These are phyloP conservation scores for Carduelis carduelis DNA, from an alignment of 2,797 vertebrate genomes.

Conservation along the genomic window DNA sequence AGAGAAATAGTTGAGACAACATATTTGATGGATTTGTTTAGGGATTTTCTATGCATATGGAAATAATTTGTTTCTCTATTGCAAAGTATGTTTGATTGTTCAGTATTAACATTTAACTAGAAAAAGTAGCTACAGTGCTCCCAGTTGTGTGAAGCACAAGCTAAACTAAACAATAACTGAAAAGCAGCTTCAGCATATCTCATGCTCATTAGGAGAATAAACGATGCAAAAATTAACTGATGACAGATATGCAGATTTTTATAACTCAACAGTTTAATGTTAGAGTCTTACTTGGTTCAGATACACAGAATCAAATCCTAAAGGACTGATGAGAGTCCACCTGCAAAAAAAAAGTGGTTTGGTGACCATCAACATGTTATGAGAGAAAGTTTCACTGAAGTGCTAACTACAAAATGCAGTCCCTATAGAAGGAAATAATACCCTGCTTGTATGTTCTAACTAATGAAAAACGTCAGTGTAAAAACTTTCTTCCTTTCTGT, in stretches of 20 bases:
- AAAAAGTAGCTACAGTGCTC: slow-evolving; percentile 63
- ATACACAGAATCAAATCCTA: neutral
- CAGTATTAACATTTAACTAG: slow-evolving; percentile 62
- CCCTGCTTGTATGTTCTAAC: neutral
- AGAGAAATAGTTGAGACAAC: slow-evolving; percentile 54
- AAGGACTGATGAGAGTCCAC: neutral
- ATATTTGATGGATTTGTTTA: slow-evolving; percentile 63
- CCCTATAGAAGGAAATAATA: neutral
- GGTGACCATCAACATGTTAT: neutral
- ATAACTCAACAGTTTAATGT: neutral
- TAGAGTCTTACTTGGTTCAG: neutral
- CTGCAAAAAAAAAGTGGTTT: neutral
- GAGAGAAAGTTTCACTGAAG: neutral
- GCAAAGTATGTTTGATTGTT: slow-evolving; percentile 57
- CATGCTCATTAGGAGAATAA: slow-evolving; percentile 34
- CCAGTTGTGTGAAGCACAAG: slow-evolving; percentile 42
- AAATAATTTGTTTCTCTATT: slow-evolving; percentile 63
- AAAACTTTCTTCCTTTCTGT: neutral
- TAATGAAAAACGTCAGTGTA: neutral
- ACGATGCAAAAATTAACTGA: slow-evolving; percentile 31
- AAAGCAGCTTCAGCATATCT: slow-evolving; percentile 49
- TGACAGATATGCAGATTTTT: slow-evolving; percentile 43
- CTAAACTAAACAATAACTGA: slow-evolving; percentile 53
- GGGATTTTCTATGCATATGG: slow-evolving; percentile 66
- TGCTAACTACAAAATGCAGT: neutral